A percentile compares a stretch with the other conserved stretches of the same genome.
Evolutionary conservation across 1,140 invertebrate genomes (phyloP).

Genomic region (Lordiphosa mommai): DNA sequence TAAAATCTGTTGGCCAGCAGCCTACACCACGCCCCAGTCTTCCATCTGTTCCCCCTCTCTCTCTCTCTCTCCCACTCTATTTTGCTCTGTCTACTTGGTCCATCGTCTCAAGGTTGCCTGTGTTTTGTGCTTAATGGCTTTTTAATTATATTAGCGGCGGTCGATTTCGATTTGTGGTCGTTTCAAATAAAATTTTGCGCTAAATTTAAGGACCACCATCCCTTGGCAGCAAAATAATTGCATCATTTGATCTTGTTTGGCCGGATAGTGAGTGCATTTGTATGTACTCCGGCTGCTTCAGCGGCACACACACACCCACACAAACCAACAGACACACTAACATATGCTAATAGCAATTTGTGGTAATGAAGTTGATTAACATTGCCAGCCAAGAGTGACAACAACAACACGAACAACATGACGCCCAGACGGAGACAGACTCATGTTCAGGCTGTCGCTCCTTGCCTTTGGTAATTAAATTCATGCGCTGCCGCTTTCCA

Average conservation of each 20-base stretch:
- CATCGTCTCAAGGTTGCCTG: conserved; percentile 56
- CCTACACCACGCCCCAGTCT: background rate
- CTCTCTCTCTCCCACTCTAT: background rate
- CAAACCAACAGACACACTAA: conserved; percentile 64
- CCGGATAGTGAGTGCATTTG: conserved; percentile 44
- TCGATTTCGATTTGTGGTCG: conserved; percentile 46
- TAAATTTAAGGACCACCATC: conserved; percentile 14
- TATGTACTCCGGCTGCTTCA: conserved; percentile 7
- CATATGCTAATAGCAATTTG: conserved; percentile 77
- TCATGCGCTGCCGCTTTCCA: conserved; percentile 60
- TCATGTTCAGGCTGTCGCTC: conserved; percentile 17
- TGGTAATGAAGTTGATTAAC: conserved; percentile 77
- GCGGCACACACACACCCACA: conserved; percentile 15
- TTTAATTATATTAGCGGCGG: conserved; percentile 72
- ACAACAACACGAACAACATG: conserved; percentile 53
- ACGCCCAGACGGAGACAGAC: conserved; percentile 7
- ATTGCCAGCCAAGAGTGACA: conserved; percentile 72
- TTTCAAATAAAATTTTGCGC: conserved; percentile 15
- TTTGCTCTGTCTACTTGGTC: background rate
- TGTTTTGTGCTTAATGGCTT: conserved; percentile 64
- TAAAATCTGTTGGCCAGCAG: conserved; percentile 7
- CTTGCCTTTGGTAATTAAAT: conserved; percentile 66
- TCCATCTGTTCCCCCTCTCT: background rate
- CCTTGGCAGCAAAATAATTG: conserved; percentile 46
- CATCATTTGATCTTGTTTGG: conserved; percentile 71